Percentiles rank a stretch among this genome's conserved stretches.
phyloP scores from a whole-genome alignment of 2,888 invertebrate genomes.

The Drosophila suboccidentalis region DNA sequence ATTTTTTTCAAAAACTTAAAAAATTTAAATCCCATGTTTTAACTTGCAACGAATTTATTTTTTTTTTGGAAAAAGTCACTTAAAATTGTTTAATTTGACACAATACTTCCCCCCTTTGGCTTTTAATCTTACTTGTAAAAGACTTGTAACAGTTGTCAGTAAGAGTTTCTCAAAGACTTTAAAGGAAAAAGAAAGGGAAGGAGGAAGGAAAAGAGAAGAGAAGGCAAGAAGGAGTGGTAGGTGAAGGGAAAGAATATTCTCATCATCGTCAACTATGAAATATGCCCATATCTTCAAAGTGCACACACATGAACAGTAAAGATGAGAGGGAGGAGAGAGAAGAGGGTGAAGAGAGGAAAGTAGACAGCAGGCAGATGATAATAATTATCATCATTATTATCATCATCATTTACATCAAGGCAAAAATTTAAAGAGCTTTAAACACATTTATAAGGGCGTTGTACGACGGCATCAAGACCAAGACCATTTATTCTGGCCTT shows the following conservation, averaged over 20 bases:
- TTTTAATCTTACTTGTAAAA: too few relatives aligned
- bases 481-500: slow-evolving; percentile 27
- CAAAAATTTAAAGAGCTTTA: slow-evolving; percentile 31
- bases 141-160: too few relatives aligned
- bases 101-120: too few relatives aligned
- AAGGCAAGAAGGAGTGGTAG: neutral
- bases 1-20: too few relatives aligned
- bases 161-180: too few relatives aligned
- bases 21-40: too few relatives aligned
- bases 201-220: neutral
- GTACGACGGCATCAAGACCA: slow-evolving; percentile 3
- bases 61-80: too few relatives aligned
- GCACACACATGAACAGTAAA: slow-evolving; percentile 24
- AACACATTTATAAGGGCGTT: slow-evolving; percentile 49
- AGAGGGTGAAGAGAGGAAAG: neutral
- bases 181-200: slow-evolving; percentile 7
- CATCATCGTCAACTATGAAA: slow-evolving; percentile 38
- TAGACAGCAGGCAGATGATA: neutral
- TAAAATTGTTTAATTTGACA: too few relatives aligned
- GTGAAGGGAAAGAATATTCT: slow-evolving; percentile 3
- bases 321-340: neutral
- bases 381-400: slow-evolving; percentile 7
- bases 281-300: slow-evolving; percentile 44
- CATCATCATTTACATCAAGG: slow-evolving; percentile 16
- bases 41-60: too few relatives aligned